Conservation (phyloP, 2,797 vertebrate species). For the Phaenicophaeus curvirostris region DNA sequence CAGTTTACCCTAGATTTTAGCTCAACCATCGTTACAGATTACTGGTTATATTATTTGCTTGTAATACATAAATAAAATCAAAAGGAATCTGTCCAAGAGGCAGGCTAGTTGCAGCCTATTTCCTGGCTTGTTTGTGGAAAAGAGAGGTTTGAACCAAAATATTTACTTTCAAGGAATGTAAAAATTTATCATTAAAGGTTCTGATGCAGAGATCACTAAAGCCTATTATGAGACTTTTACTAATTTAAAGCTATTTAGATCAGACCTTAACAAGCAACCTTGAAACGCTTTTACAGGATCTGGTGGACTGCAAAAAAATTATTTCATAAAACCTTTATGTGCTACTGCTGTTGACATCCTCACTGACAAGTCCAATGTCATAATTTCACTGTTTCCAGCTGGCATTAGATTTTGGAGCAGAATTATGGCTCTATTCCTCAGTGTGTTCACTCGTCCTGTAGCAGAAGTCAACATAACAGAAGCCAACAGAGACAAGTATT, state of each 20-base stretch:
- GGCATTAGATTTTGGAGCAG: constrained; percentile 62
- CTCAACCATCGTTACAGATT: not conserved
- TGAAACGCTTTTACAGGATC: constrained; percentile 16
- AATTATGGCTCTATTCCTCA: constrained; percentile 70
- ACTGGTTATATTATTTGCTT: not conserved
- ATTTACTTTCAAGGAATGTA: not conserved
- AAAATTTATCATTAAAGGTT: constrained; percentile 24
- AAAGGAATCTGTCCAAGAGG: not conserved
- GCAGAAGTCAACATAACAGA: constrained; percentile 66
- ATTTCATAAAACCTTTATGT: constrained; percentile 42
- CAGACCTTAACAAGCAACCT: not conserved
- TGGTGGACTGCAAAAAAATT: constrained; percentile 35
- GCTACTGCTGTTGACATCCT: constrained; percentile 57
- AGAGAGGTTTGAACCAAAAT: constrained; percentile 3
- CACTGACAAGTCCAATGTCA: constrained; percentile 64
- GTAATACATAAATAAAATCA: not conserved
- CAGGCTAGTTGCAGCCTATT: not conserved
- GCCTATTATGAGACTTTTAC: not conserved
- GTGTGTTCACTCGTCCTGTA: constrained; percentile 57
- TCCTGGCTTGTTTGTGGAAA: not conserved
- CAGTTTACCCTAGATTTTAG: not conserved
- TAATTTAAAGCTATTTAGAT: not conserved
- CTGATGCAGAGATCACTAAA: not conserved
- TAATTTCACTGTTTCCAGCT: constrained; percentile 68
- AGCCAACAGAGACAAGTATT: constrained; percentile 42